Conservation (phyloP, 2,888 invertebrate genomes). For the Leptopilina drosophilae region DNA sequence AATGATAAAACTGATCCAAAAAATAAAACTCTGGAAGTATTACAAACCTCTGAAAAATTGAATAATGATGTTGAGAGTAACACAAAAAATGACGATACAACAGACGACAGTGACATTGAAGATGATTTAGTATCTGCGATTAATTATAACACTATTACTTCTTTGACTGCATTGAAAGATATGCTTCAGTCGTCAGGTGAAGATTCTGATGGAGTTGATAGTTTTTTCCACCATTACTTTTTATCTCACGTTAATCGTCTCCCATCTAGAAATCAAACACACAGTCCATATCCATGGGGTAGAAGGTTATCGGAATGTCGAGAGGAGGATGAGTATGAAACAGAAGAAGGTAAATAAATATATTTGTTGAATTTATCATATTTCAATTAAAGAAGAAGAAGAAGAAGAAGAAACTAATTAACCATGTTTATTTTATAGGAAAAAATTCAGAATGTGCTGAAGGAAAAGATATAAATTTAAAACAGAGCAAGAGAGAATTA, state of each 20-base stretch:
- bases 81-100: constrained; percentile 69
- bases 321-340: constrained; percentile 90
- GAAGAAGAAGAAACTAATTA: background rate
- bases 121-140: constrained; percentile 83
- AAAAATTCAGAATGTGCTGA: constrained; percentile 63
- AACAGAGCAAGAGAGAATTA: constrained; percentile 51
- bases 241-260: constrained; percentile 85
- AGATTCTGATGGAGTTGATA: constrained; percentile 79
- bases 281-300: constrained; percentile 76
- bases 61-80: constrained; percentile 34
- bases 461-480: constrained; percentile 22
- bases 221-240: constrained; percentile 85
- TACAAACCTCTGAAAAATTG: constrained; percentile 28
- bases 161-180: constrained; percentile 83
- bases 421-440: constrained; percentile 55
- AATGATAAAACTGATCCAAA: constrained; percentile 72
- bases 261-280: constrained; percentile 80
- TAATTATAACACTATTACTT: constrained; percentile 85
- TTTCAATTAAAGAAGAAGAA: too few relatives aligned
- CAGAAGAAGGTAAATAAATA: constrained; percentile 70
- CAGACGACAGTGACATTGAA: constrained; percentile 81
- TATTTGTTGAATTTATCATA: too few relatives aligned
- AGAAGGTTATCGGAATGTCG: constrained; percentile 87
- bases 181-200: constrained; percentile 81
- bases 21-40: constrained; percentile 42